Evolutionary conservation across 2,888 invertebrate species (phyloP).

Genomic region (Aproaerema taeniolella): DNA sequence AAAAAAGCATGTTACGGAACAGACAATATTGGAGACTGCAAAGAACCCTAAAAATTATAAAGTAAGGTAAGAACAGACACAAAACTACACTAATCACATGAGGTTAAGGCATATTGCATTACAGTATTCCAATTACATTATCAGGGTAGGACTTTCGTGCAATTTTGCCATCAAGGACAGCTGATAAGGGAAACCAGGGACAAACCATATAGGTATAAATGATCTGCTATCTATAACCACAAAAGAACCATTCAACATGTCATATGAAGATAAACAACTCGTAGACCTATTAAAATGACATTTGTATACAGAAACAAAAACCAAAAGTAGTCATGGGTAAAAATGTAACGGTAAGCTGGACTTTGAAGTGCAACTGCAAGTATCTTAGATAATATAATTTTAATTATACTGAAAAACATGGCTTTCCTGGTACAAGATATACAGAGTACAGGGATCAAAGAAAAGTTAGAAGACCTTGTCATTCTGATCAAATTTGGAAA

Average conservation of each 20-base stretch:
- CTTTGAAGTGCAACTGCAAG: too few relatives aligned
- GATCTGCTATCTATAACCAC: not conserved
- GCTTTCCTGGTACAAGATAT: not conserved
- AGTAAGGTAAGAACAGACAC: constrained; percentile 11
- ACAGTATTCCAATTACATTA: constrained; percentile 2
- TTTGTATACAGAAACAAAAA: too few relatives aligned
- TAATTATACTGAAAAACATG: not conserved
- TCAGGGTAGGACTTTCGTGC: constrained; percentile 14
- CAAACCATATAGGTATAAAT: constrained; percentile 4
- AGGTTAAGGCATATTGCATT: constrained; percentile 1
- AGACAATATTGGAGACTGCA: too few relatives aligned
- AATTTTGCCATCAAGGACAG: constrained; percentile 14
- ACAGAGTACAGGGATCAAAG: constrained; percentile 8
- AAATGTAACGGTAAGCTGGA: too few relatives aligned
- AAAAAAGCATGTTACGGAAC: constrained; percentile 54
- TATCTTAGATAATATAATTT: too few relatives aligned
- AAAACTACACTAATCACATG: constrained; percentile 9
- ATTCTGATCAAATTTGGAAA: constrained; percentile 21
- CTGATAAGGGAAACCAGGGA: constrained; percentile 15
- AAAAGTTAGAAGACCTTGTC: constrained; percentile 11
- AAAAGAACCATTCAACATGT: too few relatives aligned
- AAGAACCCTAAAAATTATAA: too few relatives aligned
- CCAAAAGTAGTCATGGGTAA: too few relatives aligned
- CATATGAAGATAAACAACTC: too few relatives aligned
- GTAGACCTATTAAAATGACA: too few relatives aligned